Conservation (phyloP, 1,140 invertebrate species). For the Nebria ingens region DNA sequence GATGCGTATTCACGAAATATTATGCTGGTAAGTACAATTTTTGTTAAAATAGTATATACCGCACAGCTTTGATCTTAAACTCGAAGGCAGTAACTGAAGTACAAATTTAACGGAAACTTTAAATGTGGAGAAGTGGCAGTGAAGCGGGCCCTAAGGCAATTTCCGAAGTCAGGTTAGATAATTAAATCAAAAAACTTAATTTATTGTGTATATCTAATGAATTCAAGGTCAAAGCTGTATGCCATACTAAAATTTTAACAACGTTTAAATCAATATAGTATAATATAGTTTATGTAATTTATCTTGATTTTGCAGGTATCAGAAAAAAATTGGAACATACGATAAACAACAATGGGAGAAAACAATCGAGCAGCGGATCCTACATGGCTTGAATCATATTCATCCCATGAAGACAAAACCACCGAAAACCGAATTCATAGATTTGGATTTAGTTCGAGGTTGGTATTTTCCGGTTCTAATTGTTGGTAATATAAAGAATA, state of each 20-base stretch:
- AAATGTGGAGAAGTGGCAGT: too few species aligned
- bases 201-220: too few species aligned
- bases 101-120: too few species aligned
- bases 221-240: too few species aligned
- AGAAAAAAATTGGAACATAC: slow-evolving; percentile 90
- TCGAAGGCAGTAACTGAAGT: too few species aligned
- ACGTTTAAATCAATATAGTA: too few species aligned
- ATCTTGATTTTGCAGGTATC: slow-evolving; percentile 57
- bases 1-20: neutral
- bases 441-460: slow-evolving; percentile 86
- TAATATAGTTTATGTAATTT: too few species aligned
- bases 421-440: slow-evolving; percentile 85
- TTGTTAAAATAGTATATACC: neutral
- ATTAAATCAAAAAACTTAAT: too few species aligned
- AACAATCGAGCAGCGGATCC: slow-evolving; percentile 79
- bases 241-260: too few species aligned
- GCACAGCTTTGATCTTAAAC: too few species aligned
- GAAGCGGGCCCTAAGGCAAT: too few species aligned
- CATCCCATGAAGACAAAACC: slow-evolving; percentile 74
- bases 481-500: slow-evolving; percentile 1
- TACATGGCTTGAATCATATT: slow-evolving; percentile 73
- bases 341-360: slow-evolving; percentile 96
- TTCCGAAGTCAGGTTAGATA: too few species aligned
- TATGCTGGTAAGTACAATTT: neutral
- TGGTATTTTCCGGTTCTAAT: slow-evolving; percentile 21